Conservation (phyloP, 2,113 vertebrate genomes). For the Triplophysa siluroides region DNA sequence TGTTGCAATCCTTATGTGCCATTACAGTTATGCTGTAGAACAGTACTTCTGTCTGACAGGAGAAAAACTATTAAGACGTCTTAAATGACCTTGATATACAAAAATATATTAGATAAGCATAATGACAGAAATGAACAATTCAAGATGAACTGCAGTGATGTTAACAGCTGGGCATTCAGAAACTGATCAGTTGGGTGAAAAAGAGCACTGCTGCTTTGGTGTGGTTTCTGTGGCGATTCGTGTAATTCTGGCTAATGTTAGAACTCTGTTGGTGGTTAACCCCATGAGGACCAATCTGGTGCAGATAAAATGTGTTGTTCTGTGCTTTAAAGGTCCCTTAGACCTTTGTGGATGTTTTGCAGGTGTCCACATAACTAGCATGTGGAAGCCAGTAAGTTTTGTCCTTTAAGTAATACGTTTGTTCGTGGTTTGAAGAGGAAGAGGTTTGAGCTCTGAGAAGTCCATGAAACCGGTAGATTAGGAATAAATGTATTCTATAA, state of each 20-base stretch:
- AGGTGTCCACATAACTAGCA: not conserved
- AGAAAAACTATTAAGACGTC: not conserved
- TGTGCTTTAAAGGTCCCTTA: conserved; percentile 1
- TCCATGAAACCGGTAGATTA: conserved; percentile 3
- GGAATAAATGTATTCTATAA: not conserved
- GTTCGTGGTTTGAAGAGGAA: not conserved
- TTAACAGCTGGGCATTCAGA: conserved; percentile 13
- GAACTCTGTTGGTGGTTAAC: conserved; percentile 32
- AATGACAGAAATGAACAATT: not conserved
- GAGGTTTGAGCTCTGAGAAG: conserved; percentile 18
- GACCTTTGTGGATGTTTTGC: not conserved
- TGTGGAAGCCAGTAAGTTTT: not conserved
- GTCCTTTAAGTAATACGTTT: not conserved
- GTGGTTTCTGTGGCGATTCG: not conserved
- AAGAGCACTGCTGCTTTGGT: not conserved
- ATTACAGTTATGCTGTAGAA: not conserved
- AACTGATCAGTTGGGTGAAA: not conserved
- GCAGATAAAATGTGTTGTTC: conserved; percentile 11
- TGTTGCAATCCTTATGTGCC: not conserved
- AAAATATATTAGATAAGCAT: not conserved
- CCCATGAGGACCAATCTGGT: conserved; percentile 46
- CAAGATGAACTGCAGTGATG: not conserved
- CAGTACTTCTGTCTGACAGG: conserved; percentile 16
- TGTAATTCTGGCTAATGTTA: conserved; percentile 21
- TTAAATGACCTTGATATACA: conserved; percentile 53